phyloP scores from a whole-genome alignment of 1,140 invertebrate genomes.

The Drosophila pachea region DNA sequence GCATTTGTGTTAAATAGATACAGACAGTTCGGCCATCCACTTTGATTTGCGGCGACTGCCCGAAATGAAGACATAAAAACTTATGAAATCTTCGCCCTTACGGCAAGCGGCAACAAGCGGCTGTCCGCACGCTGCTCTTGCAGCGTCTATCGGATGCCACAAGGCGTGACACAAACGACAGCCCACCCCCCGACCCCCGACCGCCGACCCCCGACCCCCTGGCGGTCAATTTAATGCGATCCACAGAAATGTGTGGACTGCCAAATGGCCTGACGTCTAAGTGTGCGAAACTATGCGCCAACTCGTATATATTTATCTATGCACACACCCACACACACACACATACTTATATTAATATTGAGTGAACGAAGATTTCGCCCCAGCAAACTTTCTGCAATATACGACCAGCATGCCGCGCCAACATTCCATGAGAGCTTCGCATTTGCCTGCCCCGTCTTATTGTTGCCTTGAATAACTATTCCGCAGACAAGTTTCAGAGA shows the following conservation, averaged over 20 bases:
- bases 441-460: background rate
- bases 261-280: background rate
- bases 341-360: background rate
- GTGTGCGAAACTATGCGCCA: background rate
- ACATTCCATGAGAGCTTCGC: background rate
- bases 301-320: constrained; percentile 5
- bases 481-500: background rate
- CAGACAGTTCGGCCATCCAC: constrained; percentile 39
- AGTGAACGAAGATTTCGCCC: background rate
- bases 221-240: background rate
- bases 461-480: background rate
- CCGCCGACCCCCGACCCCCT: no score
- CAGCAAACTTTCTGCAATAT: background rate
- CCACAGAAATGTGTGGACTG: background rate
- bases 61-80: constrained; percentile 67
- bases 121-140: constrained; percentile 39
- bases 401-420: background rate
- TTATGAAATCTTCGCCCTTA: constrained; percentile 44
- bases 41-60: constrained; percentile 48
- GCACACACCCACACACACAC: background rate
- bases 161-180: background rate
- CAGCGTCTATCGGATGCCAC: constrained; percentile 12
- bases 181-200: no score
- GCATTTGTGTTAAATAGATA: constrained; percentile 45
- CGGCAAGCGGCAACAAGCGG: constrained; percentile 23